Evolutionary conservation across 2,888 invertebrate species (phyloP), one percentile per base, ranked within the genome.

Genomic region (Tethea ocularis): DNA sequence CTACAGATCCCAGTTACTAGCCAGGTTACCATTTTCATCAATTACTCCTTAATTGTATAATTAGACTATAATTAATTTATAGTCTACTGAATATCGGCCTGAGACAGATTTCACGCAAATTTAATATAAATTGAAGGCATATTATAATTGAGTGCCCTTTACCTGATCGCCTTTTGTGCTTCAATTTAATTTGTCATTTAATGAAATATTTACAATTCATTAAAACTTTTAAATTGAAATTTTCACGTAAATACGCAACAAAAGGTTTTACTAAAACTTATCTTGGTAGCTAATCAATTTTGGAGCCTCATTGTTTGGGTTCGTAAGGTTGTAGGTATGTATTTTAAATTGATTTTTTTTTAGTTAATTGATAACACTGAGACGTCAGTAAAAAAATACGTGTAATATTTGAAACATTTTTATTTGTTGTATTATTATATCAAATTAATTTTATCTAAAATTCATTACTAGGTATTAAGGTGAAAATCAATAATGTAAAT

Each of bases 121-220:
- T 57, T 36, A 61, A 56, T 56, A 56, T 36, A 36, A 52, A 46
- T 41, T 41, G 54, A 15, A 58, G 24, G 38, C 36, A 29, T 57
- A 57, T 57, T 55, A 56, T 56, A 41, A 41, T 41, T 26, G 55
- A 56, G 57, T 41, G 38, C 52, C 20, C 55, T 55, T 56, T 52
- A 56, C 38, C 51, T 57, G 57, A 56, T 56, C 55, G 57, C 60
- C 57, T 33, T 60, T 58, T 61, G 52, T 56, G 23, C 57, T 56
- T 29, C 61, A 61, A 61, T 61, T 58, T 52, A 61, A 58, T 56
- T 58, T 54, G 52, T 61, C 56, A 52, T 56, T n/a, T 33, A 17
- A 15, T 51, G 17, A 55, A 56, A 57, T 61, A 58, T 61, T 61
- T 58, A 41, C 52, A 55, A 56, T 58, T 61, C 38, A 61, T 58